Evolutionary conservation across 2,888 invertebrate genomes (phyloP).

Genomic region (Andrena trimmerana): DNA sequence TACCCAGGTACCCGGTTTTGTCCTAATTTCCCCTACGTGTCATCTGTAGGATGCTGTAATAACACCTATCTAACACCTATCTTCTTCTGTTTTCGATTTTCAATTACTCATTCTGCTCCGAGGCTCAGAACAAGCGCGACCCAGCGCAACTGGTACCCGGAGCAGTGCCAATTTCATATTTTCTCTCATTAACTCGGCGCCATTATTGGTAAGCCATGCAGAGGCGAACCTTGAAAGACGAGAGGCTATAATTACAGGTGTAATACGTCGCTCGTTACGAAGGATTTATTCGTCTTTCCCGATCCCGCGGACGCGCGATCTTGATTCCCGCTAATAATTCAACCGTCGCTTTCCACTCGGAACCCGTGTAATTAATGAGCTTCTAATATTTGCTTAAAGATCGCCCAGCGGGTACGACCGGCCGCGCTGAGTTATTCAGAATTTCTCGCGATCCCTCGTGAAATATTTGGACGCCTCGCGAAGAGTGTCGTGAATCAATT

Average conservation of each 20-base stretch:
- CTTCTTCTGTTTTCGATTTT: constrained; percentile 38
- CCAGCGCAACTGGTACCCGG: constrained; percentile 17
- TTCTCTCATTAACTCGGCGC: constrained; percentile 67
- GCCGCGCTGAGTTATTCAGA: not conserved
- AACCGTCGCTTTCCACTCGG: constrained; percentile 21
- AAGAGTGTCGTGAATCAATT: not conserved
- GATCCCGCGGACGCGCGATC: constrained; percentile 37
- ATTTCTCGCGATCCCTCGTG: not conserved
- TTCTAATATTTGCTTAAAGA: constrained; percentile 32
- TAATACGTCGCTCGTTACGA: constrained; percentile 59
- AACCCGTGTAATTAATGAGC: constrained; percentile 23
- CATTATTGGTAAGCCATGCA: constrained; percentile 57
- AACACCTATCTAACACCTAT: not conserved
- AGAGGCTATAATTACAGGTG: constrained; percentile 65
- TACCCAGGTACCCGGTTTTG: no score
- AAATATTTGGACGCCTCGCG: no score
- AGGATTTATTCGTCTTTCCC: constrained; percentile 61
- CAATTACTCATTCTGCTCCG: not conserved
- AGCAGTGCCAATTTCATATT: constrained; percentile 58
- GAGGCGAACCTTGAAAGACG: constrained; percentile 43
- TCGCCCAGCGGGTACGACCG: not conserved
- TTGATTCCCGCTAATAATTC: constrained; percentile 54
- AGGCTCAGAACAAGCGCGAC: constrained; percentile 44
- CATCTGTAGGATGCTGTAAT: constrained; percentile 6
- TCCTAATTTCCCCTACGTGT: not conserved